Evolutionary conservation across 2,113 vertebrate species (phyloP), one percentile per base, ranked within the genome.

Genomic region (Stigmatopora argus): DNA sequence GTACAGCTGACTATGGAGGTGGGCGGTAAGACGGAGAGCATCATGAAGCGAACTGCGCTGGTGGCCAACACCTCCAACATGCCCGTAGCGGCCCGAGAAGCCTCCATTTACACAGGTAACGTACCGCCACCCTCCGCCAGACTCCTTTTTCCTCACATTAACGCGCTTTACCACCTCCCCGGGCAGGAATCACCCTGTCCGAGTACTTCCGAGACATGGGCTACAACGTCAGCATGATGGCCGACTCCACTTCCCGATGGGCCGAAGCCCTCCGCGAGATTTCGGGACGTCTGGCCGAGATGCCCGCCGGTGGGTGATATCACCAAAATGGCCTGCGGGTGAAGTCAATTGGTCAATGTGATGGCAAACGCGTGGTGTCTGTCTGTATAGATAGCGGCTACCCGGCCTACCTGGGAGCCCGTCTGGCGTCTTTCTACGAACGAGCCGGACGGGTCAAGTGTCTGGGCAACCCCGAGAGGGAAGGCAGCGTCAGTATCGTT

Each of bases 201-300:
- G 97, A 99, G 70, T 99, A 99, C 83, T 99, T 98, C 88, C 87
- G 97, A 63, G 97, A 99, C 80, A 99, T 99, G 97, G 97, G 97
- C 62, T 98, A 98, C 79, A 92, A 99, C 0, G 96, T 99, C 80
- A 98, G 96, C 76, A 99, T 99, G 97, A 99, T 99, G 97, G 97
- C 97, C 41, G 97, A 99, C 81, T 99, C 97, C 0, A 98, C 97
- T 1, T 99, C 97, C 56, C 90, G 97, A 73, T 99, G 97, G 97
- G 97, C 97, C 1, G 97, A 99, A 74, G 97, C 96, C 67, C 92
- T 99, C 61, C 87, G 97, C 82, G 97, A 99, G 85, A 99, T 99
- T 80, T 99, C 97, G 0, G 97, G 97, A 41, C 91, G 96, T 77
- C 81, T 99, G 81, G 97, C 96, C 65, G 97, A 99, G 87, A 99